phyloP scores from a whole-genome alignment of 2,797 vertebrate genomes.

The Botia almorhae region DNA sequence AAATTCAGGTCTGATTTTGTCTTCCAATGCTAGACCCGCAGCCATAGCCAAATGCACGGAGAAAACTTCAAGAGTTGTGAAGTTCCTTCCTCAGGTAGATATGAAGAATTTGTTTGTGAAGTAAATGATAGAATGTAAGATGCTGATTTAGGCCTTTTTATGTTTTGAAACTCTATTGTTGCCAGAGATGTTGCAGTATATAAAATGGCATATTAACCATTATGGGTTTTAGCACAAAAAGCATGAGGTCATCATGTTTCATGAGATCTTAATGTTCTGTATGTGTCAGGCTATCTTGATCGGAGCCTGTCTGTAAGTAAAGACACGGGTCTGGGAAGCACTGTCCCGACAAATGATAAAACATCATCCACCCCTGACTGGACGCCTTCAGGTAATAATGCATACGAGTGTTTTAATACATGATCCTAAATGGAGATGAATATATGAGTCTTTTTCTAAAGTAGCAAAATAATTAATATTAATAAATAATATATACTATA shows the following conservation, averaged over 20 bases:
- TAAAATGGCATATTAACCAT: too few species aligned
- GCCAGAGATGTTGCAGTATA: too few species aligned
- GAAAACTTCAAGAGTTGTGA: slow-evolving; percentile 32
- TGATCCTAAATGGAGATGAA: background rate
- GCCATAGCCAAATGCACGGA: slow-evolving; percentile 38
- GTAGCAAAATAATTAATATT: background rate
- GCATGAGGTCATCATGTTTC: too few species aligned
- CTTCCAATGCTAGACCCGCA: slow-evolving; percentile 62
- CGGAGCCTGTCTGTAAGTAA: slow-evolving; percentile 66
- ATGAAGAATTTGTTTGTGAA: background rate
- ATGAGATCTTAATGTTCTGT: background rate
- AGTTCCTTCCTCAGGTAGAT: slow-evolving; percentile 63
- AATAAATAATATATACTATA: background rate
- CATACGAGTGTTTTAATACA: background rate
- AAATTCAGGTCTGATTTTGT: background rate
- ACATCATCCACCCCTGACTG: slow-evolving; percentile 25
- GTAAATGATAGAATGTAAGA: background rate
- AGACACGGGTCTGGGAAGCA: slow-evolving; percentile 73
- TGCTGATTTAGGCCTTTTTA: too few species aligned
- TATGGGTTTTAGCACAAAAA: too few species aligned
- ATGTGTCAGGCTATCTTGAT: slow-evolving; percentile 61
- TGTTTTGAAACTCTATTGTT: too few species aligned
- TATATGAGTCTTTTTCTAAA: background rate
- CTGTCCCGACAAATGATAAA: slow-evolving; percentile 63
- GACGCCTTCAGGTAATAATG: slow-evolving; percentile 22